Percentiles rank a stretch among this genome's conserved stretches.
Evolutionary conservation across 2,113 vertebrate species (phyloP).

Genomic region (Amphilophus citrinellus): DNA sequence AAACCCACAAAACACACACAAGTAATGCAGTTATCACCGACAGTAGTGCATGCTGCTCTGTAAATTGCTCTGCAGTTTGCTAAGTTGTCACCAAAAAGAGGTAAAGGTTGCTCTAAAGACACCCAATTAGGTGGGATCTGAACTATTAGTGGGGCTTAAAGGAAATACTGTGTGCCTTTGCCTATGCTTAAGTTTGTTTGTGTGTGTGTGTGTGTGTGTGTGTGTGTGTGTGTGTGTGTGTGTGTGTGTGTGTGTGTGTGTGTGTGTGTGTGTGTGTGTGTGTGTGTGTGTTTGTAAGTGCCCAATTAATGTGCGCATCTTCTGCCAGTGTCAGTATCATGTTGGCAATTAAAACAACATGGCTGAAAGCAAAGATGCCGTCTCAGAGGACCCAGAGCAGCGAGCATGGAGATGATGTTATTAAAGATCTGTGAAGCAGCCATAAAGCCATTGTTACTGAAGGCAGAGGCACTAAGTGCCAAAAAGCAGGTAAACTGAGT

Average conservation of each 20-base stretch:
- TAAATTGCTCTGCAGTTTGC: constrained; percentile 14
- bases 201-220: neutral
- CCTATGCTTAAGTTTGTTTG: constrained; percentile 5
- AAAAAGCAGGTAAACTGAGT: constrained; percentile 1
- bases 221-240: constrained; percentile 10
- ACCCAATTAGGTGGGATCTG: constrained; percentile 21
- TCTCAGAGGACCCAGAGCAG: constrained; percentile 32
- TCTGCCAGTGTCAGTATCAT: constrained; percentile 32
- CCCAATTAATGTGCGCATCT: constrained; percentile 45
- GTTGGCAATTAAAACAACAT: constrained; percentile 44
- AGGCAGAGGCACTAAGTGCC: neutral
- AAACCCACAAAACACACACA: neutral
- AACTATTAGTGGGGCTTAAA: neutral
- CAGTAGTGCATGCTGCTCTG: neutral
- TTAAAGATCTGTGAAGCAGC: constrained; percentile 35
- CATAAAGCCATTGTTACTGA: neutral
- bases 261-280: constrained; percentile 10
- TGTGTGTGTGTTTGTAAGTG: constrained; percentile 19
- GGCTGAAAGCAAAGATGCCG: constrained; percentile 17
- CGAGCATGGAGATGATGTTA: constrained; percentile 10
- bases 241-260: constrained; percentile 13
- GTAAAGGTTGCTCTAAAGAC: constrained; percentile 5
- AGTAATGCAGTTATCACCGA: neutral
- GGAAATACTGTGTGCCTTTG: constrained; percentile 21
- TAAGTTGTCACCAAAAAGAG: constrained; percentile 5